phyloP scores from a whole-genome alignment of 2,797 vertebrate species.

The Sebastolobus altivelis region DNA sequence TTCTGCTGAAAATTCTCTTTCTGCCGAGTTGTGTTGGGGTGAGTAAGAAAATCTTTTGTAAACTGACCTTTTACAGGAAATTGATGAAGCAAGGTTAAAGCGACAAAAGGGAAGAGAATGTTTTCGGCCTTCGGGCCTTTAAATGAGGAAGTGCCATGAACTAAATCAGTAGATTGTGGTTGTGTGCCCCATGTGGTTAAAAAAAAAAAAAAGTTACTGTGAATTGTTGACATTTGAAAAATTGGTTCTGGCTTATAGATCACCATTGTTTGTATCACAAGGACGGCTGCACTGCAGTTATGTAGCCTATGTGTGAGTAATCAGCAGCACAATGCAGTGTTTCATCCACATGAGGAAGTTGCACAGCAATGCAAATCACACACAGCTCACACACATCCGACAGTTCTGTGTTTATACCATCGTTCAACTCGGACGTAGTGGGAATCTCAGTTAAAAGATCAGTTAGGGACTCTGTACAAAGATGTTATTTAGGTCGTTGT shows the following conservation, averaged over 20 bases:
- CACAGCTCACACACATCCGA: not conserved
- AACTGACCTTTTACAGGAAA: conserved; percentile 42
- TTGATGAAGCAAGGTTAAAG: conserved; percentile 14
- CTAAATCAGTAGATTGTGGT: not conserved
- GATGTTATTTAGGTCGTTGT: not conserved
- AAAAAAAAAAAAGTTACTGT: not conserved
- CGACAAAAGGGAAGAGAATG: conserved; percentile 41
- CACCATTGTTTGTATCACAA: not conserved
- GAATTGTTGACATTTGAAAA: not conserved
- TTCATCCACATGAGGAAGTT: conserved; percentile 50
- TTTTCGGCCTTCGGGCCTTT: conserved; percentile 1
- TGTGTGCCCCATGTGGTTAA: not conserved
- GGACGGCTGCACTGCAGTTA: not conserved
- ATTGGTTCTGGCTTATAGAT: not conserved
- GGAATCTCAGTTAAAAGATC: not conserved
- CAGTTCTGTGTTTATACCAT: not conserved
- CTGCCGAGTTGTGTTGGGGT: not conserved
- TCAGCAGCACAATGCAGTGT: not conserved
- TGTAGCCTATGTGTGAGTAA: not conserved
- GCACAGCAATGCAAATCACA: conserved; percentile 22
- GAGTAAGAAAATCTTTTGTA: not conserved
- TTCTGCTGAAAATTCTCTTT: not conserved
- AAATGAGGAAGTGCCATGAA: conserved; percentile 26
- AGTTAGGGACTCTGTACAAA: not conserved
- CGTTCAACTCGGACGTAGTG: not conserved